Evolutionary conservation across 1,140 invertebrate genomes (phyloP).

Genomic region (Atta cephalotes): DNA sequence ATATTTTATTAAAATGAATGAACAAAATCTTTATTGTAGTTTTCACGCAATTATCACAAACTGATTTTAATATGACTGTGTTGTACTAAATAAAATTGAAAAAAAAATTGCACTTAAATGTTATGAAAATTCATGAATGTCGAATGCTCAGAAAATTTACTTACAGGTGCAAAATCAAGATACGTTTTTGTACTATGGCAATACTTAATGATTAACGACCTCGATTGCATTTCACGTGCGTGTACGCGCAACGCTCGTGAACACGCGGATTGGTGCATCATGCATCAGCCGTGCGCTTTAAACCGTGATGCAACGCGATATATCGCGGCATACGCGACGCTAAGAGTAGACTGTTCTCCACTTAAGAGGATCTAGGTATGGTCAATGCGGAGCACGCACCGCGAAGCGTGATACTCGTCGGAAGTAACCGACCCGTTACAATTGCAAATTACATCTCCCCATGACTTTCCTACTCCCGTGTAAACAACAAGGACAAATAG

Average conservation of each 20-base stretch:
- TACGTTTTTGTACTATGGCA: background rate
- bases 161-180: background rate
- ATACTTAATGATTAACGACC: constrained; percentile 24
- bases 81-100: background rate
- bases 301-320: constrained; percentile 1
- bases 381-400: constrained; percentile 41
- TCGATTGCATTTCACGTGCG: constrained; percentile 9
- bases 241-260: constrained; percentile 3
- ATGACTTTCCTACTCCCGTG: constrained; percentile 31
- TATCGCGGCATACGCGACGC: background rate
- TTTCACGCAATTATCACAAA: background rate
- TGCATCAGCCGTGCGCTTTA: constrained; percentile 18
- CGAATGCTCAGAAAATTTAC: background rate
- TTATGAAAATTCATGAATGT: background rate
- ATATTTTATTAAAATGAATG: background rate
- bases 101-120: background rate
- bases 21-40: background rate
- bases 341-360: constrained; percentile 34
- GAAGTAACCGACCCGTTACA: constrained; percentile 57
- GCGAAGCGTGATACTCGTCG: constrained; percentile 48
- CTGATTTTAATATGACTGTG: background rate
- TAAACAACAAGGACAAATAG: constrained; percentile 52
- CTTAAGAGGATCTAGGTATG: constrained; percentile 34
- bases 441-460: constrained; percentile 38
- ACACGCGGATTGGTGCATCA: background rate